Conservation (phyloP, 2,113 vertebrate species). For the Mesembrinibis cayennensis region DNA sequence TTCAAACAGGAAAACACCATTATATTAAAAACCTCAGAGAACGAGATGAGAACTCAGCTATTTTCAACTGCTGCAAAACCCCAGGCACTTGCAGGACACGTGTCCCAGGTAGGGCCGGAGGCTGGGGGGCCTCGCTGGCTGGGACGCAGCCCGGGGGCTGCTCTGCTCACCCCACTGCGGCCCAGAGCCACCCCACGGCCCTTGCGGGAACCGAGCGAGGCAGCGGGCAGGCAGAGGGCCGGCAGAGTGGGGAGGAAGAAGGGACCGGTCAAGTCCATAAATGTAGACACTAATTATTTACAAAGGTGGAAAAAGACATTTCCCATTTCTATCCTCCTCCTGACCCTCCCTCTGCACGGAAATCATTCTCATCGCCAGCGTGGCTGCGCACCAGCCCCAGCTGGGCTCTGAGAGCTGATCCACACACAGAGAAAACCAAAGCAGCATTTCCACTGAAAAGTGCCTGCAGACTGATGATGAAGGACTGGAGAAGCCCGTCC, state of each 20-base stretch:
- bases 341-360: fast-evolving
- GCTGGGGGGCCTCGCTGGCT: neutral
- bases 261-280: neutral
- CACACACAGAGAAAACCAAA: neutral
- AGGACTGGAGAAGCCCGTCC: neutral
- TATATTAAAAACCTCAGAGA: neutral
- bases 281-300: neutral
- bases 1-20: neutral
- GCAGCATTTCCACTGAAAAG: neutral
- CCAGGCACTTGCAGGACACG: neutral
- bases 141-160: neutral
- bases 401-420: fast-evolving
- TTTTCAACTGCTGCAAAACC: neutral
- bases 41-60: neutral
- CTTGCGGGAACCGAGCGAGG: neutral
- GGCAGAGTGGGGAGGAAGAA: neutral
- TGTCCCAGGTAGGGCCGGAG: neutral
- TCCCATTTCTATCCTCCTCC: neutral
- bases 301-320: neutral
- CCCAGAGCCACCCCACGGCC: neutral
- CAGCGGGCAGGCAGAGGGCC: neutral
- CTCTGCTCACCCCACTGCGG: fast-evolving
- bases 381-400: fast-evolving
- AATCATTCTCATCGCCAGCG: fast-evolving
- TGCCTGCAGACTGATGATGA: neutral